Conservation (phyloP, 2,888 invertebrate genomes). For the Heliconius charithonia region DNA sequence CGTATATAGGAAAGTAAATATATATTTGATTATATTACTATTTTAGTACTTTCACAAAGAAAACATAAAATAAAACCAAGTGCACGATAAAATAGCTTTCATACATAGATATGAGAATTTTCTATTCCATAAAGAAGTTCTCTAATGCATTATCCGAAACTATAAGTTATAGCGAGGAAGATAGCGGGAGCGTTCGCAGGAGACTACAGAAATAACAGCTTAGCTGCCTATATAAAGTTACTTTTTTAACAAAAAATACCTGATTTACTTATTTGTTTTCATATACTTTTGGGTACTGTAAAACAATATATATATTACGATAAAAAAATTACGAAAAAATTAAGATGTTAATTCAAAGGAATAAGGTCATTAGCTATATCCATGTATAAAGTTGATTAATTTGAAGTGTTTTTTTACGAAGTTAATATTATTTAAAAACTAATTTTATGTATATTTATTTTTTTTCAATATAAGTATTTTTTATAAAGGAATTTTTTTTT, state of each 20-base stretch:
- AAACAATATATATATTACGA: not conserved
- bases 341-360: too few species aligned
- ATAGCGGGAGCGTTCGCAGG: conserved; percentile 68
- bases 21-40: conserved; percentile 17
- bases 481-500: too few species aligned
- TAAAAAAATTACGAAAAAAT: too few species aligned
- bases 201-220: conserved; percentile 28
- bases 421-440: not conserved
- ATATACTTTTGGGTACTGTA: conserved; percentile 1
- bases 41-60: conserved; percentile 22
- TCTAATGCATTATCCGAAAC: conserved; percentile 83
- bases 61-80: conserved; percentile 36
- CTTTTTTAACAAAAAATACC: not conserved
- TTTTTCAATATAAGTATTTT: not conserved
- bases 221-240: not conserved
- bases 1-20: not conserved
- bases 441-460: not conserved
- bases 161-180: conserved; percentile 78
- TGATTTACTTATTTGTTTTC: not conserved
- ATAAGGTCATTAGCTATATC: too few species aligned
- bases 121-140: conserved; percentile 79
- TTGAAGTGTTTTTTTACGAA: too few species aligned
- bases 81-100: conserved; percentile 61
- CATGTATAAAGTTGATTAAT: too few species aligned
- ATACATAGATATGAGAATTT: conserved; percentile 74